A percentile compares a stretch with the other conserved stretches of the same genome.
Conservation (phyloP, 2,797 vertebrate species). For the Chiloscyllium punctatum region DNA sequence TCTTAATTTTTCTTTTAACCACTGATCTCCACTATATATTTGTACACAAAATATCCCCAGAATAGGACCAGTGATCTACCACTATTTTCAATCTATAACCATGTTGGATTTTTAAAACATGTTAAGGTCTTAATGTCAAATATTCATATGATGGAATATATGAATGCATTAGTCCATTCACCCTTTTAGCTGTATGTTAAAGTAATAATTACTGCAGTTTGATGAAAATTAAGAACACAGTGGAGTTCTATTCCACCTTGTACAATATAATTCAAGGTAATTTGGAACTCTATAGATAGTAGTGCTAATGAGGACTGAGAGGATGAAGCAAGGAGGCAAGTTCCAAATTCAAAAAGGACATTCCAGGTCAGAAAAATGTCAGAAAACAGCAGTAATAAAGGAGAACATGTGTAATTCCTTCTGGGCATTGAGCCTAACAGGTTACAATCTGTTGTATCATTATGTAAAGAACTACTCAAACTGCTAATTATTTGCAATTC, state of each 20-base stretch:
- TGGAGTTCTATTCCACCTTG: background rate
- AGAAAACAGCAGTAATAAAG: background rate
- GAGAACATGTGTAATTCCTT: background rate
- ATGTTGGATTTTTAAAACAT: background rate
- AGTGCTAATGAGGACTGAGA: background rate
- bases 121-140: background rate
- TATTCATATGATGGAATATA: background rate
- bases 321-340: background rate
- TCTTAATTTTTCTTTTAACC: background rate
- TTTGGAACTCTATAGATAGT: background rate
- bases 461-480: slow-evolving; percentile 6
- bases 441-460: background rate
- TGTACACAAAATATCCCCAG: background rate
- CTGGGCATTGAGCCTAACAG: background rate
- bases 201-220: background rate
- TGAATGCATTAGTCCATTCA: background rate
- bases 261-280: background rate
- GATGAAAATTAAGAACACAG: background rate
- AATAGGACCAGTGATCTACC: background rate
- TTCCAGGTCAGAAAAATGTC: background rate
- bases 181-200: background rate
- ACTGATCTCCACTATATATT: background rate
- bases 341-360: background rate
- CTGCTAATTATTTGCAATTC: slow-evolving; percentile 7
- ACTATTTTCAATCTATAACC: background rate